Evolutionary conservation across 2,888 invertebrate species (phyloP).

Genomic region (Axea sp.): DNA sequence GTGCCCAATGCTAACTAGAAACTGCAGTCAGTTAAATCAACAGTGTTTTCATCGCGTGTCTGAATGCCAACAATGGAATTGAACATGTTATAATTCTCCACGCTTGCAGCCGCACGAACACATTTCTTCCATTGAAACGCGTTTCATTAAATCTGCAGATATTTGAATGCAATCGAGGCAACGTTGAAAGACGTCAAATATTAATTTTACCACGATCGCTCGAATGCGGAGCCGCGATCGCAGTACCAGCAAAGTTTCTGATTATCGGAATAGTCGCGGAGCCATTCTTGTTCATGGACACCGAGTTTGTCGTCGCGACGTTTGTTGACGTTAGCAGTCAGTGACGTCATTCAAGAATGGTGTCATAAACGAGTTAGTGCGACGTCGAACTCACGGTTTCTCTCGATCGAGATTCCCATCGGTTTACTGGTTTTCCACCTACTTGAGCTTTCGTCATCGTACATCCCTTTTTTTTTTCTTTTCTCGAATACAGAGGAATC

Average conservation of each 20-base stretch:
- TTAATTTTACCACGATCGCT: conserved; percentile 11
- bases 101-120: neutral
- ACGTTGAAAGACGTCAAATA: conserved; percentile 24
- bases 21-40: no score
- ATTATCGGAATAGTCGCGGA: conserved; percentile 40
- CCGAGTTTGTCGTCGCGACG: conserved; percentile 55
- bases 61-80: conserved; percentile 1
- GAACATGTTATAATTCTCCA: conserved; percentile 5
- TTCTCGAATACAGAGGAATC: conserved; percentile 14
- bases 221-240: conserved; percentile 12
- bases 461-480: conserved; percentile 35
- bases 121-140: neutral
- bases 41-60: neutral
- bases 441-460: conserved; percentile 55
- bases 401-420: conserved; percentile 55
- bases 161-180: conserved; percentile 12
- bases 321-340: conserved; percentile 61
- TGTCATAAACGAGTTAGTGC: conserved; percentile 60
- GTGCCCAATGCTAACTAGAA: no score
- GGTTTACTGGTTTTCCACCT: conserved; percentile 53
- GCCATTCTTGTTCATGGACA: conserved; percentile 55
- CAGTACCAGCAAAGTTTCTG: conserved; percentile 22
- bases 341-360: conserved; percentile 59
- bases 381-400: conserved; percentile 57
- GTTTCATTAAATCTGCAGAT: conserved; percentile 18